A percentile compares a stretch with the other conserved stretches of the same genome.
These are phyloP conservation scores for Silurus glanis DNA, from an alignment of 2,113 vertebrate species.

Conservation along the genomic window DNA sequence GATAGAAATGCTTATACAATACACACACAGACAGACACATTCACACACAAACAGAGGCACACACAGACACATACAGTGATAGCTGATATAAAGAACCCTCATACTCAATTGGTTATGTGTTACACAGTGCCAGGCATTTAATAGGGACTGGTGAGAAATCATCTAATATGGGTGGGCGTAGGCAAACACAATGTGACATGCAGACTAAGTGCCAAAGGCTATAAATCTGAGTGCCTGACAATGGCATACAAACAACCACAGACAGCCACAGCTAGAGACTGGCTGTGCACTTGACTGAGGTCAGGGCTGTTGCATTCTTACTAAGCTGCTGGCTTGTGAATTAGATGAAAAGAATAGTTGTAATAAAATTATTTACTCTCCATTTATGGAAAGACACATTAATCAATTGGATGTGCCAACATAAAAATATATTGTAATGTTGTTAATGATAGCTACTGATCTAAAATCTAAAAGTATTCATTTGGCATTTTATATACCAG, in stretches of 20 bases:
- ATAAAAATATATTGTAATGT: background rate
- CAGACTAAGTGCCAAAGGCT: slow-evolving; percentile 44
- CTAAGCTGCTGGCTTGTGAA: slow-evolving; percentile 31
- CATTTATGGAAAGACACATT: background rate
- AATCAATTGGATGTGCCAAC: background rate
- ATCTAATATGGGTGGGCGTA: slow-evolving; percentile 54
- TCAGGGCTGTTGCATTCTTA: slow-evolving; percentile 31
- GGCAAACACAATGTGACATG: slow-evolving; percentile 52
- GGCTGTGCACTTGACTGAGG: slow-evolving; percentile 21
- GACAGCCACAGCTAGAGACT: slow-evolving; percentile 40
- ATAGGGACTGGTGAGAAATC: slow-evolving; percentile 58
- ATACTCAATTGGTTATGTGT: slow-evolving; percentile 53
- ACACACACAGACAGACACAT: slow-evolving; percentile 41
- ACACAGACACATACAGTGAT: slow-evolving; percentile 49
- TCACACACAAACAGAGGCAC: slow-evolving; percentile 49
- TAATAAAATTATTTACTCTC: slow-evolving; percentile 13
- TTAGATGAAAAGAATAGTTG: slow-evolving; percentile 38
- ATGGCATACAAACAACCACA: slow-evolving; percentile 48
- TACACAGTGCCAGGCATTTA: slow-evolving; percentile 62
- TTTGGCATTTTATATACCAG: background rate
- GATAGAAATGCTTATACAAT: slow-evolving; percentile 15
- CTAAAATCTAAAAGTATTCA: background rate
- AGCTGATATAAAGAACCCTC: slow-evolving; percentile 45
- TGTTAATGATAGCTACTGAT: background rate
- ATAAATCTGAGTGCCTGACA: slow-evolving; percentile 52